Conservation (phyloP, 2,888 invertebrate genomes). For the Acanthosepion pharaonis region DNA sequence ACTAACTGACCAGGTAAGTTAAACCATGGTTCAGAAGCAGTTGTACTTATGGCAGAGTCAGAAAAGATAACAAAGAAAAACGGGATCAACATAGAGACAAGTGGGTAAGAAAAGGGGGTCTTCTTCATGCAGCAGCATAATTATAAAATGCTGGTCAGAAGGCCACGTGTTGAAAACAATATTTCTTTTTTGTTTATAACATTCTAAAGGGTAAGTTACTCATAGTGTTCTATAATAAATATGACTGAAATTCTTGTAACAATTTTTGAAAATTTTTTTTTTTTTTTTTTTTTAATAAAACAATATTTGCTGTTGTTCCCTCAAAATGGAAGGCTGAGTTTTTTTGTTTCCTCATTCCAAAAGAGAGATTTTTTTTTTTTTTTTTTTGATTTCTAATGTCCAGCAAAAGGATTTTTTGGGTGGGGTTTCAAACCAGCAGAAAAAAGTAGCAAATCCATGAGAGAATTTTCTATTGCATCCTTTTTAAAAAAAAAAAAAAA, state of each 20-base stretch:
- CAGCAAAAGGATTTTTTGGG: background rate
- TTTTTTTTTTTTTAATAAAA: background rate
- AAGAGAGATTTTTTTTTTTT: background rate
- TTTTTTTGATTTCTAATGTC: background rate
- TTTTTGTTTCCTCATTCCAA: background rate
- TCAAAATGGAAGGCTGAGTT: background rate
- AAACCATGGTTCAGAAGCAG: background rate
- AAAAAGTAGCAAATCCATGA: background rate
- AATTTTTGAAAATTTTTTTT: background rate
- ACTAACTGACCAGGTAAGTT: background rate
- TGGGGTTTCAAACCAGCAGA: background rate
- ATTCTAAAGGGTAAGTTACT: background rate
- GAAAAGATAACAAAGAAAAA: background rate
- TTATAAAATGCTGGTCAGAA: conserved; percentile 21
- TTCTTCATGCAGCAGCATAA: conserved; percentile 13
- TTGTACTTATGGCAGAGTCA: background rate
- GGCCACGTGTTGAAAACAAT: background rate
- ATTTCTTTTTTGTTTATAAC: background rate
- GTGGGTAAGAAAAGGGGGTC: background rate
- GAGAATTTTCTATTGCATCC: background rate
- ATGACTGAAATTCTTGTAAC: background rate
- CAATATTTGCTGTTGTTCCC: background rate
- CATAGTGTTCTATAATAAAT: background rate
- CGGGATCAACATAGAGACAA: background rate
- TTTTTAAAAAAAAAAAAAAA: background rate